Conservation (phyloP, 2,113 vertebrate genomes). For the Tragelaphus scriptus region DNA sequence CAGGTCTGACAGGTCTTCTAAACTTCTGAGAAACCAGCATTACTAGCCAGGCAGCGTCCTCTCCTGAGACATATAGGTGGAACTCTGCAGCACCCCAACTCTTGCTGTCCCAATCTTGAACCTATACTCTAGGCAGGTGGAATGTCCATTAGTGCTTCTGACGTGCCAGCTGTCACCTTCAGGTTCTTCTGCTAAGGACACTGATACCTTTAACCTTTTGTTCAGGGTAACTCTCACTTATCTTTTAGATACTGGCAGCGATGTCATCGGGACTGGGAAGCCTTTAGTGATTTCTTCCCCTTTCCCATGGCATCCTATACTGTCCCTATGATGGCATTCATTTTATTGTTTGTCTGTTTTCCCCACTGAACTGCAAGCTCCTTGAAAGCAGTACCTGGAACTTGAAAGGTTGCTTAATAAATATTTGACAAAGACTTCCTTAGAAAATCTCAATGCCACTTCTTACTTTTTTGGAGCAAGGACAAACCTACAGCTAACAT, state of each 20-base stretch:
- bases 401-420: background rate
- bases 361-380: background rate
- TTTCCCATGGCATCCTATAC: background rate
- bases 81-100: background rate
- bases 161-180: background rate
- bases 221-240: background rate
- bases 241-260: background rate
- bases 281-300: background rate
- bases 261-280: background rate
- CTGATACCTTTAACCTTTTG: background rate
- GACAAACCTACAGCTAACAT: background rate
- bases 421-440: background rate
- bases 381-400: background rate
- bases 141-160: background rate
- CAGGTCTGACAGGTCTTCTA: background rate
- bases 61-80: background rate
- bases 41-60: background rate
- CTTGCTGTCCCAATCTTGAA: background rate
- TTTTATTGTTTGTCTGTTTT: background rate
- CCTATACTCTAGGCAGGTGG: background rate
- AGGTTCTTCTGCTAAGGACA: background rate
- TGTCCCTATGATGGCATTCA: background rate
- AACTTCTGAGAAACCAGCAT: background rate
- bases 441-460: background rate
- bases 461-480: conserved; percentile 31